Evolutionary conservation across 2,888 invertebrate genomes (phyloP), one percentile per base, ranked within the genome.

Genomic region (Harpalus rufipes): DNA sequence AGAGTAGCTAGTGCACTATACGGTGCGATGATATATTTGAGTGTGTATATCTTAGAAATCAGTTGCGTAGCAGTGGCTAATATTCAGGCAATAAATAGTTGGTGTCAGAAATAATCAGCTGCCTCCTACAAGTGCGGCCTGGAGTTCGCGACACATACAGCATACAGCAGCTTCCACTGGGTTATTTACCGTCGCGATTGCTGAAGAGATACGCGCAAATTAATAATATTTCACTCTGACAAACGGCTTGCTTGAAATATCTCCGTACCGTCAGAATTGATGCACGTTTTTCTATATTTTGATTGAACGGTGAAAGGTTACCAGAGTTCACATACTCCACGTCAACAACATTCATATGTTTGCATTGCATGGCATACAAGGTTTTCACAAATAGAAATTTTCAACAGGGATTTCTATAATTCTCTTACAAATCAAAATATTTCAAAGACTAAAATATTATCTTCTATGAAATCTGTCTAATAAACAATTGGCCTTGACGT

Each of bases 301-400:
- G 82, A 82, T 68, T 65, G 82, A 82, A 82, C 72, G 72, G 72
- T 68, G 56, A 68, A 82, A 72, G 82, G 82, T 82, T 72, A 82
- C 82, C 72, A 58, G 82, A 82, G 82, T 68, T 82, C 82, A 82
- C 44, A 51, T 32, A 12, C 44, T 8, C 44, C 44, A 32, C 44
- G 44, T 51, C 44, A 51, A 51, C 44, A 51, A 51, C 44, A 51
- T 51, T 51, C 44, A 51, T 51, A 51, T 51, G 44, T 51, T 51
- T 51, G 44, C 44, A 51, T 51, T 32, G 32, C 32, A 32, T 32
- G 32, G 32, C 32, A 32, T 32, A 32, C 32, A 32, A 32, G 32
- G 5, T 32, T 32, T 32, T 32, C 32, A 32, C 32, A 32, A 32
- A 32, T 32, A 32, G 32, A 32, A 32, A 32, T 32, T 32, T 32